Base-by-base conservation (phyloP, 2,797 vertebrate species). In the Oreortyx pictus region DNA sequence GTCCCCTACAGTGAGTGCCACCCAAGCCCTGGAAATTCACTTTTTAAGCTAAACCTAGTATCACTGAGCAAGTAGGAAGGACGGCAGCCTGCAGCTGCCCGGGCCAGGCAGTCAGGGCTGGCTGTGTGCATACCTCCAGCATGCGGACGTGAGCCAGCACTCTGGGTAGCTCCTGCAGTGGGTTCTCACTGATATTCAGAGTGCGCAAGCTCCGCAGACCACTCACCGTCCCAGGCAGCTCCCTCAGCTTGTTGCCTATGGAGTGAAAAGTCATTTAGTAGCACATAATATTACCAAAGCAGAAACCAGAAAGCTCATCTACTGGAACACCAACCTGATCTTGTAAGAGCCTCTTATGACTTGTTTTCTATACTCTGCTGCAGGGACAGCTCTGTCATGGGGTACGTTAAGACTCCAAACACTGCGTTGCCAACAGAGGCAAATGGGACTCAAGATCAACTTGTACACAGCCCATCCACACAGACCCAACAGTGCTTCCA, bases 151-250 rank as follows among this genome's bases (percentile, higher is more conserved):
- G 96, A 5, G 98, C 99, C 96, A 99, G 94, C 4, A 61, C 73
- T 91, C 94, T 97, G 0, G 99, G 99, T 77, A 99, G 96, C 41
- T 97, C 96, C 59, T 39, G 94, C 35, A 99, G 96, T n/a, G 25
- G 61, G 13, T 99, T 99, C 64, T 98, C 98, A 5, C 98, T 98
- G 90, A 99, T 3, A 61, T 99, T 98, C 39, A 99, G 98, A 1
- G 98, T 97, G 2, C 98, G 98, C 60, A 99, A 93, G 88, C 99
- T 98, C 50, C 96, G 97, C 95, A 99, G 89, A 35, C 97, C 95
- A 0, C 98, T 97, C 60, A 99, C 1, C 0, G 97, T 96, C 4
- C 93, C 81, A 0, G 99, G 98, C 85, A 99, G 97, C 79, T 98
- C 97, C 88, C 95, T 97, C 64, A 99, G 97, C 94, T 72, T 96